phyloP scores from a whole-genome alignment of 2,113 vertebrate genomes.

The Phycodurus eques region DNA sequence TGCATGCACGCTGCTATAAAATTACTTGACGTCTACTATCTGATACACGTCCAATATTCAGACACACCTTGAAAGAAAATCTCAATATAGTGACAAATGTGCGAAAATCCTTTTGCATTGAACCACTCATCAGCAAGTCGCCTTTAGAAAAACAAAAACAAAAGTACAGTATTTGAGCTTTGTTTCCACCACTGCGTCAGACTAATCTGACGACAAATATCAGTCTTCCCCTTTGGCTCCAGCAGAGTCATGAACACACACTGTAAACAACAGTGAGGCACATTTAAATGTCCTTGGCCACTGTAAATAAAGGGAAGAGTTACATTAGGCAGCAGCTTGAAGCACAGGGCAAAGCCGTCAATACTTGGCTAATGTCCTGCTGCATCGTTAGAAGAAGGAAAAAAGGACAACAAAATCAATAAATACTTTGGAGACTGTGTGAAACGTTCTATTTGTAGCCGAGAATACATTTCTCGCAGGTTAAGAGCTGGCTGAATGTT shows the following conservation, averaged over 20 bases:
- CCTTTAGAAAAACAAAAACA: no score
- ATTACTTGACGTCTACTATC: no score
- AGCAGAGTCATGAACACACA: constrained; percentile 19
- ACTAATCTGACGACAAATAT: constrained; percentile 17
- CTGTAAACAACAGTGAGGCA: constrained; percentile 4
- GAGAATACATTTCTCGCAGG: not conserved
- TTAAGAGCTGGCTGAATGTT: not conserved
- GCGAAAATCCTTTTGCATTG: no score
- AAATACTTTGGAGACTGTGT: not conserved
- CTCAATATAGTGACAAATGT: no score
- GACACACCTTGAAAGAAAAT: no score
- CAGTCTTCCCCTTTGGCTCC: constrained; percentile 15
- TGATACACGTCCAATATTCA: no score
- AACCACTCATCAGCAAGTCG: no score
- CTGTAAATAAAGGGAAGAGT: constrained; percentile 1
- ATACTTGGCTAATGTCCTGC: constrained; percentile 4
- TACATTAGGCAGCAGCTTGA: constrained; percentile 25
- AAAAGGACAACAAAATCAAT: constrained; percentile 29
- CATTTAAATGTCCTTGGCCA: constrained; percentile 1
- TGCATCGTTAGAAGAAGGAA: constrained; percentile 34
- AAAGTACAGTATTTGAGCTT: no score
- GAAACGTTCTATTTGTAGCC: not conserved
- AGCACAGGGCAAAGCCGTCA: not conserved
- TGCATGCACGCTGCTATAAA: no score
- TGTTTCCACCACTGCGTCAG: constrained; percentile 1